phyloP scores from a whole-genome alignment of 2,888 invertebrate species.

The Dione vanillae region DNA sequence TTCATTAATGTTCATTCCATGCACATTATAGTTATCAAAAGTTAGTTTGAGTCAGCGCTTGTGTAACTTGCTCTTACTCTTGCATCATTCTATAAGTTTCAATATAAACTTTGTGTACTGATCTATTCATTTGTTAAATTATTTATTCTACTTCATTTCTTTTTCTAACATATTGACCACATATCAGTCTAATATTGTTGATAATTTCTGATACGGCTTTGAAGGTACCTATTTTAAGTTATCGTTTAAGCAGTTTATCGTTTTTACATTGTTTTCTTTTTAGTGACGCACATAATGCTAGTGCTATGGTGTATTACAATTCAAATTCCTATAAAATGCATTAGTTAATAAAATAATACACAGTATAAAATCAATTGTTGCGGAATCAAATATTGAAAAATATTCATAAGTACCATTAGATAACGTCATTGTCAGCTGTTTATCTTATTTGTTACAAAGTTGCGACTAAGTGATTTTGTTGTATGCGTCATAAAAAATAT shows the following conservation, averaged over 20 bases:
- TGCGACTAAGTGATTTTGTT: background rate
- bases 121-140: background rate
- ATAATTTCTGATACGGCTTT: background rate
- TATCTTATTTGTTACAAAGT: conserved; percentile 8
- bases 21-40: conserved; percentile 7
- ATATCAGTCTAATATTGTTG: background rate
- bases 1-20: conserved; percentile 20
- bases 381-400: background rate
- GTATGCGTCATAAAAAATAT: background rate
- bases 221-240: background rate
- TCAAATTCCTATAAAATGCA: too few relatives aligned
- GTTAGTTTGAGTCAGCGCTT: background rate
- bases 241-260: too few relatives aligned
- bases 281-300: too few relatives aligned
- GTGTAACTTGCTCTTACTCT: conserved; percentile 18
- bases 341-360: background rate
- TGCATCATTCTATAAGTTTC: conserved; percentile 26
- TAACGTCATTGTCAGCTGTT: background rate
- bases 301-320: too few relatives aligned
- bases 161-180: background rate
- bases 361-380: background rate
- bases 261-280: background rate
- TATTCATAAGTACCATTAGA: background rate
- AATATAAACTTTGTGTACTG: background rate
- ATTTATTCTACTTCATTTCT: background rate